Percentiles rank a stretch among this genome's conserved stretches.
These are phyloP conservation scores for Drosophila nebulosa DNA, from an alignment of 1,140 invertebrate species.

Conservation along the genomic window DNA sequence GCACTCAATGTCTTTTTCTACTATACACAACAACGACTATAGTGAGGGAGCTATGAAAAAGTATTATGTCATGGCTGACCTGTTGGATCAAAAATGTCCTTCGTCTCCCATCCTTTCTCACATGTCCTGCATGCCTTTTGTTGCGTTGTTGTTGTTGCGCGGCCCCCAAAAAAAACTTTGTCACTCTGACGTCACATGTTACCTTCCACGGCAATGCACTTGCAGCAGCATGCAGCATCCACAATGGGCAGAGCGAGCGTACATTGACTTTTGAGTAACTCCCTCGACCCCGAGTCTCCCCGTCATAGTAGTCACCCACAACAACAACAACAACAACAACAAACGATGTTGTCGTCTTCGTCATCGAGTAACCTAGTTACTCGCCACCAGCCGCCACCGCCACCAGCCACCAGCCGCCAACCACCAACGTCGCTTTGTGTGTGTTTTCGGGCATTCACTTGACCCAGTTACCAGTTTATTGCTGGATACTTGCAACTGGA, in stretches of 20 bases:
- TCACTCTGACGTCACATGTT: slow-evolving; percentile 66
- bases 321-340: background rate
- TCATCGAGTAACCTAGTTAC: slow-evolving; percentile 63
- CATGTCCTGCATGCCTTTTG: no score
- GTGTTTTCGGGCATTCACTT: slow-evolving; percentile 53
- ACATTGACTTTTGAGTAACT: slow-evolving; percentile 44
- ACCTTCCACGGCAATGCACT: slow-evolving; percentile 74
- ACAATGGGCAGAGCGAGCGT: slow-evolving; percentile 28
- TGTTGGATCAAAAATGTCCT: slow-evolving; percentile 16
- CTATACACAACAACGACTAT: background rate
- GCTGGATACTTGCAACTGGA: background rate
- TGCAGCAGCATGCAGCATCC: slow-evolving; percentile 17
- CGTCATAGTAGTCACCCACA: background rate
- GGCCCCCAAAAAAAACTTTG: background rate
- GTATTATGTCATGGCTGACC: slow-evolving; percentile 76
- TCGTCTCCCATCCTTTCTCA: background rate
- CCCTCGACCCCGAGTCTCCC: background rate
- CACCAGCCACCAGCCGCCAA: no score
- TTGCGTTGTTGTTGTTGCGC: no score
- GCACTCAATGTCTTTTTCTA: slow-evolving; percentile 42
- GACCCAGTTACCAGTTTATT: slow-evolving; percentile 35
- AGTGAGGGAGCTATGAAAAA: slow-evolving; percentile 53
- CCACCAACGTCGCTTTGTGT: background rate
- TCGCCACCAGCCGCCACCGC: no score
- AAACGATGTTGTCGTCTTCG: background rate